Percentiles rank a stretch among this genome's conserved stretches.
phyloP scores from a whole-genome alignment of 1,140 invertebrate species.

The Panulirus ornatus region DNA sequence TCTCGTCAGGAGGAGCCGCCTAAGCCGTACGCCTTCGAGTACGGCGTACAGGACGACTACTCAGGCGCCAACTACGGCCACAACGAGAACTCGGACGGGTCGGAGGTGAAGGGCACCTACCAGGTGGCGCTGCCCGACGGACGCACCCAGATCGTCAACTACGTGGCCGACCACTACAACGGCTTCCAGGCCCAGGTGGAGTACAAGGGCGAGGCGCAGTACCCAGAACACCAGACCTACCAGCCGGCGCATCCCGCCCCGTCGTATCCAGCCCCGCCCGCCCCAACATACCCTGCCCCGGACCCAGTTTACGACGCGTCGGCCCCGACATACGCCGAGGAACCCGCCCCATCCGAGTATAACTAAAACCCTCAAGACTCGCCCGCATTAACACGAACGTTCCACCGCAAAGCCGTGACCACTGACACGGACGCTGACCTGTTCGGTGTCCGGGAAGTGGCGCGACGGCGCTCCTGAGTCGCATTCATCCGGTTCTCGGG shows the following conservation, averaged over 20 bases:
- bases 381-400: too few species aligned
- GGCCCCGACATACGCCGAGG: neutral
- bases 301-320: neutral
- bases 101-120: constrained; percentile 72
- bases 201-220: constrained; percentile 77
- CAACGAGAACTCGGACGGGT: constrained; percentile 75
- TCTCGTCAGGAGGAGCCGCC: constrained; percentile 58
- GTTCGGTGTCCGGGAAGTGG: too few species aligned
- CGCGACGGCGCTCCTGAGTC: too few species aligned
- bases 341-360: neutral
- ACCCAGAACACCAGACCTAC: constrained; percentile 61
- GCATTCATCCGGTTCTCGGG: too few species aligned
- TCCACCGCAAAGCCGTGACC: neutral
- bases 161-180: constrained; percentile 72
- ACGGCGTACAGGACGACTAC: constrained; percentile 75
- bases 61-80: constrained; percentile 75
- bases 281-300: neutral
- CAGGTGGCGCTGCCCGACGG: constrained; percentile 74
- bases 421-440: neutral
- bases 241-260: neutral
- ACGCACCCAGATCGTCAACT: constrained; percentile 73
- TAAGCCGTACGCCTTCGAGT: constrained; percentile 76
- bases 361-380: too few species aligned
- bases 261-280: neutral
- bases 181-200: constrained; percentile 78